These are phyloP conservation scores for Carollia perspicillata DNA, from an alignment of 2,113 vertebrate species.

Conservation along the genomic window DNA sequence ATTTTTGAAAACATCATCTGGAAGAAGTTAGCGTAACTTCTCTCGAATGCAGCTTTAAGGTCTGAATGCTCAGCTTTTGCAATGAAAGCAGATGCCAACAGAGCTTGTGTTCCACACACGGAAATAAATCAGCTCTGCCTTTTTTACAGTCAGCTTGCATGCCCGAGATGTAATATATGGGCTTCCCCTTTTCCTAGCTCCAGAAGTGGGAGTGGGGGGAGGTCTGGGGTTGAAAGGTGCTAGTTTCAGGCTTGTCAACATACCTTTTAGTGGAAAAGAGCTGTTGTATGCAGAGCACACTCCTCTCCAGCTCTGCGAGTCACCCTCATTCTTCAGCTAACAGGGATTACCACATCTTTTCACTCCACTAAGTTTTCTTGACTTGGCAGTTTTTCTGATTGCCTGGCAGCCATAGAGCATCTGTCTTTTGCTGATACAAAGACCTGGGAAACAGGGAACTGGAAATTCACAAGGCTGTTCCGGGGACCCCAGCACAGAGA, in stretches of 20 bases:
- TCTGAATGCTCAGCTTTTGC: conserved; percentile 6
- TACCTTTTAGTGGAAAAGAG: conserved; percentile 53
- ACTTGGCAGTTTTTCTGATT: conserved; percentile 60
- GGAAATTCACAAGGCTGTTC: not conserved
- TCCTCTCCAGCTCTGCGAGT: not conserved
- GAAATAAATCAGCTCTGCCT: conserved; percentile 59
- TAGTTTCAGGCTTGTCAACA: conserved; percentile 35
- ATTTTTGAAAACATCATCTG: not conserved
- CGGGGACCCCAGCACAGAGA: not conserved
- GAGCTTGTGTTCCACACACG: conserved; percentile 8
- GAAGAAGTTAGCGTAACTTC: not conserved
- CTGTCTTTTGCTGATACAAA: conserved; percentile 41
- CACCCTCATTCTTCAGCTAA: conserved; percentile 43
- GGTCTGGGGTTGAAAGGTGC: not conserved
- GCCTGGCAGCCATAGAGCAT: not conserved
- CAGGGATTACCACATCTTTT: conserved; percentile 51
- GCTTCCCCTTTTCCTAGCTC: conserved; percentile 55
- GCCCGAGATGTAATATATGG: not conserved
- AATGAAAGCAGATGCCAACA: not conserved
- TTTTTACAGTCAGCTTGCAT: not conserved
- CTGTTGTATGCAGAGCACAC: not conserved
- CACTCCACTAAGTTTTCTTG: conserved; percentile 43
- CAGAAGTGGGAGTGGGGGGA: not conserved
- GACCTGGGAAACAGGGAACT: not conserved
- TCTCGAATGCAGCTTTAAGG: not conserved